These are phyloP conservation scores for Mormyrops boulengeri DNA, from an alignment of 2,797 vertebrate genomes.

Conservation along the genomic window DNA sequence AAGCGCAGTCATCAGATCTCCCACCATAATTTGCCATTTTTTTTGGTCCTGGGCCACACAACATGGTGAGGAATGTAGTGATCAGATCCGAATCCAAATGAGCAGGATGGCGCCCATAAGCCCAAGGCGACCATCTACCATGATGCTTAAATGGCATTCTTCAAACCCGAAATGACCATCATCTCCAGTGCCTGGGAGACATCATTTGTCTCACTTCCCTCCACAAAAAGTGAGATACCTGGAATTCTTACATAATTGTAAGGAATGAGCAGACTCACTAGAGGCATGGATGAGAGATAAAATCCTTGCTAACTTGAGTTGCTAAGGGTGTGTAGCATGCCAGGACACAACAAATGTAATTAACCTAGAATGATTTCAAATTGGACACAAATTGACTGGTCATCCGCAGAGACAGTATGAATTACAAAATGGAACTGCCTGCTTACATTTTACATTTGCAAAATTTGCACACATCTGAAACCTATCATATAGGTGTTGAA, in stretches of 20 bases:
- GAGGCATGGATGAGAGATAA: neutral
- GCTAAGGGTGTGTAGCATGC: neutral
- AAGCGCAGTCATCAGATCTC: neutral
- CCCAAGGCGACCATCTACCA: neutral
- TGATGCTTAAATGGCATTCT: neutral
- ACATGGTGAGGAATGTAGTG: neutral
- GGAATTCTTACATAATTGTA: neutral
- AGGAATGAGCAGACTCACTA: neutral
- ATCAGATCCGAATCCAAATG: slow-evolving; percentile 14
- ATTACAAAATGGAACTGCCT: neutral
- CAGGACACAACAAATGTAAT: neutral
- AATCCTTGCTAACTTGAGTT: neutral
- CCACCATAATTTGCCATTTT: neutral
- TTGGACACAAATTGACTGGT: neutral
- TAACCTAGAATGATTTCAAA: neutral
- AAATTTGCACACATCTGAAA: neutral
- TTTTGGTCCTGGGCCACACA: neutral
- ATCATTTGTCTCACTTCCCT: neutral
- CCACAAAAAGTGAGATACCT: neutral
- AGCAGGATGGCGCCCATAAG: neutral
- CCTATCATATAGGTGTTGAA: neutral
- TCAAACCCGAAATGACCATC: neutral
- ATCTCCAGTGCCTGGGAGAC: neutral
- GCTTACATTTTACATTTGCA: neutral
- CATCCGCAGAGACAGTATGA: neutral